Evolutionary conservation across 2,888 invertebrate genomes (phyloP).

Genomic region (Arge pagana): DNA sequence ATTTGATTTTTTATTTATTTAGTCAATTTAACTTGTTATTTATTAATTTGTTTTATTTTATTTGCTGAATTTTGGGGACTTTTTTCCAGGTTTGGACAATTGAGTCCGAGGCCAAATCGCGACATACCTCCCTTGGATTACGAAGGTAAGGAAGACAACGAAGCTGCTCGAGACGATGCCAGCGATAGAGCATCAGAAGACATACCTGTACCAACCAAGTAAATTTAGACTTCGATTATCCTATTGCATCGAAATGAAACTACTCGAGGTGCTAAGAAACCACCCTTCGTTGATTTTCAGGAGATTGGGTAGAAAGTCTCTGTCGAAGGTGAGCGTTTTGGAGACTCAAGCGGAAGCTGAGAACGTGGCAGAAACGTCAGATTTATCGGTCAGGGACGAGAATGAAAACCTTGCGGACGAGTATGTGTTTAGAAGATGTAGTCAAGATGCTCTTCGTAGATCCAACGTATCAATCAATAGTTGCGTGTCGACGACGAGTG

Average conservation of each 20-base stretch:
- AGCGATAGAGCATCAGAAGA: conserved; percentile 34
- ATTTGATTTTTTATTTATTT: background rate
- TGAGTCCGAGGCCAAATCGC: conserved; percentile 45
- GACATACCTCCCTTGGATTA: conserved; percentile 45
- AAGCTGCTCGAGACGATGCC: conserved; percentile 27
- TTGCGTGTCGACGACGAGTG: conserved; percentile 49
- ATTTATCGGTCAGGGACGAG: conserved; percentile 42
- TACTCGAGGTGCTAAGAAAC: no score
- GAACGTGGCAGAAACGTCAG: conserved; percentile 21
- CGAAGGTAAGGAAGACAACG: conserved; percentile 34
- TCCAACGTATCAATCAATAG: conserved; percentile 54
- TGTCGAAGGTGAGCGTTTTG: conserved; percentile 38
- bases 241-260: no score
- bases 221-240: no score
- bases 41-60: background rate
- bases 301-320: conserved; percentile 45
- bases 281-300: conserved; percentile 36
- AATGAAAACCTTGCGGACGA: conserved; percentile 49
- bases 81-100: conserved; percentile 46
- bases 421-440: conserved; percentile 47
- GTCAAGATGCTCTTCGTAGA: conserved; percentile 46
- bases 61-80: background rate
- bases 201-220: conserved; percentile 48
- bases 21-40: background rate
- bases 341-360: conserved; percentile 32